These are phyloP conservation scores for Dasyornis broadbenti DNA, from an alignment of 2,113 vertebrate genomes.

Conservation along the genomic window DNA sequence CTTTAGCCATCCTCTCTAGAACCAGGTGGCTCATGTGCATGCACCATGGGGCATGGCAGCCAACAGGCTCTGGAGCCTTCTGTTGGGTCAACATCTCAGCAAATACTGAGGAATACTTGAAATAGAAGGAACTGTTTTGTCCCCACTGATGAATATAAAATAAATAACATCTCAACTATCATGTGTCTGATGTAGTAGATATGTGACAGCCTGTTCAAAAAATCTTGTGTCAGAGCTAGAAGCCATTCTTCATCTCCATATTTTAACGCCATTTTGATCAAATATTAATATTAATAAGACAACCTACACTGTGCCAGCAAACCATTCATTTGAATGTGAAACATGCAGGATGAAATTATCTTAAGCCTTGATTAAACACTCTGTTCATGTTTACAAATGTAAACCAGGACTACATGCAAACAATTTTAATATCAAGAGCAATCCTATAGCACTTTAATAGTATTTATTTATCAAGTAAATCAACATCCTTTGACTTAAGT, in stretches of 20 bases:
- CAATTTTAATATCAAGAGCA: neutral
- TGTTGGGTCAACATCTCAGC: neutral
- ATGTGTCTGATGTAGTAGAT: neutral
- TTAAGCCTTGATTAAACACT: neutral
- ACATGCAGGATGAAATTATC: neutral
- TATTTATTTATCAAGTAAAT: neutral
- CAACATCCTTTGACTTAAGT: neutral
- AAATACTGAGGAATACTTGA: neutral
- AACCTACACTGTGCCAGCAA: neutral
- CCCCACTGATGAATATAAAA: neutral
- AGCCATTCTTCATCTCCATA: neutral
- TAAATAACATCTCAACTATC: neutral
- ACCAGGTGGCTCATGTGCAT: neutral
- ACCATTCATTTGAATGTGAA: neutral
- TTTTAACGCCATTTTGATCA: neutral
- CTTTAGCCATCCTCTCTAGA: neutral
- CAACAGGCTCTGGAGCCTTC: neutral
- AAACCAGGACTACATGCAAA: neutral
- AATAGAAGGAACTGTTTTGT: neutral
- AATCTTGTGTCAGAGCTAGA: neutral
- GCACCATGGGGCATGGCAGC: accelerated
- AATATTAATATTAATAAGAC: neutral
- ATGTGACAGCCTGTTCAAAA: neutral
- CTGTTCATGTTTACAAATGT: neutral
- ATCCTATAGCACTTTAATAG: neutral